Conservation (phyloP, 2,888 invertebrate species). For the Cerastoderma edule region DNA sequence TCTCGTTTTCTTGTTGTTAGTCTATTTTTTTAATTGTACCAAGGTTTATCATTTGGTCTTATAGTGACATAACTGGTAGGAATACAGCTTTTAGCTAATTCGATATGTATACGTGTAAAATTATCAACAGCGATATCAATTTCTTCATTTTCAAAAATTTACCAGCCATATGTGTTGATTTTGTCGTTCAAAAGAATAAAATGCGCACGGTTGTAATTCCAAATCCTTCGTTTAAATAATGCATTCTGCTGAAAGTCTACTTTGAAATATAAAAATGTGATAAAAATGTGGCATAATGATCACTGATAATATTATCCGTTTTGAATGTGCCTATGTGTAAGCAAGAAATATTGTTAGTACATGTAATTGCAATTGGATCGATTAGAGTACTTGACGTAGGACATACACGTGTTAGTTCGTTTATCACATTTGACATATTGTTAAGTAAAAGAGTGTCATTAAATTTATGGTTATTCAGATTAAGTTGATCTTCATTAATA, state of each 20-base stretch:
- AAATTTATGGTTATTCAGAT: neutral
- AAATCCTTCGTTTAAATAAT: neutral
- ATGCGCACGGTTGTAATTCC: neutral
- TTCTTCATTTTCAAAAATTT: neutral
- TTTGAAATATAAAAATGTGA: neutral
- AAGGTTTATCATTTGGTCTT: constrained; percentile 19
- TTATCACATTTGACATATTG: neutral
- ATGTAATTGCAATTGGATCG: neutral
- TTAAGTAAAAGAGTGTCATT: neutral
- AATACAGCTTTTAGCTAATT: constrained; percentile 3
- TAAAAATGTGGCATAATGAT: too few species aligned
- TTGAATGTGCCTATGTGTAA: neutral
- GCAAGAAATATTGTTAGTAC: neutral
- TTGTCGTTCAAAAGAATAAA: neutral
- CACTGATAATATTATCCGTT: neutral
- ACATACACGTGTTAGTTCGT: neutral
- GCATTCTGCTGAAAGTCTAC: neutral
- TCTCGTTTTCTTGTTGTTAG: constrained; percentile 8
- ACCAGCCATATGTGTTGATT: neutral
- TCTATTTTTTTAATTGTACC: constrained; percentile 19
- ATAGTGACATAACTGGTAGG: constrained; percentile 3
- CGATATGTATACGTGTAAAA: neutral
- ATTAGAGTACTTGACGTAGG: neutral
- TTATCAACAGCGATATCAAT: neutral
- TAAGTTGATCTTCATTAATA: too few species aligned